A percentile compares a stretch with the other conserved stretches of the same genome.
Evolutionary conservation across 2,797 vertebrate species (phyloP).

Genomic region (Cynopterus sphinx): DNA sequence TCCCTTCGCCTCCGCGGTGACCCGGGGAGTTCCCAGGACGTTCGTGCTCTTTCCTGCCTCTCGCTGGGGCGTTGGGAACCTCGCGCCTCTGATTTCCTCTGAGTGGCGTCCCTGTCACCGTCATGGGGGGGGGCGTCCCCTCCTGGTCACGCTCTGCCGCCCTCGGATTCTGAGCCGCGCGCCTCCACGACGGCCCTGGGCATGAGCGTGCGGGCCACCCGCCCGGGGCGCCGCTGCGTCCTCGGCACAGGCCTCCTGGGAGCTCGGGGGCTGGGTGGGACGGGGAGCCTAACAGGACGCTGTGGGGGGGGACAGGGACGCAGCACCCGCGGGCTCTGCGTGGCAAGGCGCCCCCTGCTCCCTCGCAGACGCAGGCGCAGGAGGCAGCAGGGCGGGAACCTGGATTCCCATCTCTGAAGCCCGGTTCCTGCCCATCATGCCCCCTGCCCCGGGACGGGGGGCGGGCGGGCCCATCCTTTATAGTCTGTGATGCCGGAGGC

Average conservation of each 20-base stretch:
- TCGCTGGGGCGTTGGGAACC: background rate
- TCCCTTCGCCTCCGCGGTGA: background rate
- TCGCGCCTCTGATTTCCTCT: background rate
- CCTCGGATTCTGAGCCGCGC: background rate
- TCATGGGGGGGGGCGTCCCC: no score
- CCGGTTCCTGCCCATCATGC: background rate
- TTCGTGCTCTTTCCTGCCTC: background rate
- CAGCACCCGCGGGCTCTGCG: no score
- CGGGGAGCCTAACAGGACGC: background rate
- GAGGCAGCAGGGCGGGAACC: no score
- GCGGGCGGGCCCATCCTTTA: no score
- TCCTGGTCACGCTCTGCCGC: background rate
- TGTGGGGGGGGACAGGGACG: no score
- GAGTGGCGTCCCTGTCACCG: background rate
- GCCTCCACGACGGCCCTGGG: background rate
- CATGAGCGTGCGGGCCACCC: rapidly evolving
- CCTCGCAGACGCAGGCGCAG: no score
- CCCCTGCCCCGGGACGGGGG: background rate
- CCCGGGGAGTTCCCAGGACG: rapidly evolving
- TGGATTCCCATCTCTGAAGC: no score
- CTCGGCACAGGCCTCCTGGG: background rate
- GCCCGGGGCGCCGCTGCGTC: rapidly evolving
- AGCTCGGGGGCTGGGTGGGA: no score
- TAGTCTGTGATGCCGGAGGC: background rate
- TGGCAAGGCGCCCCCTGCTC: no score